These are phyloP conservation scores for Zaprionus davidi DNA, from an alignment of 1,140 invertebrate species.

Conservation along the genomic window DNA sequence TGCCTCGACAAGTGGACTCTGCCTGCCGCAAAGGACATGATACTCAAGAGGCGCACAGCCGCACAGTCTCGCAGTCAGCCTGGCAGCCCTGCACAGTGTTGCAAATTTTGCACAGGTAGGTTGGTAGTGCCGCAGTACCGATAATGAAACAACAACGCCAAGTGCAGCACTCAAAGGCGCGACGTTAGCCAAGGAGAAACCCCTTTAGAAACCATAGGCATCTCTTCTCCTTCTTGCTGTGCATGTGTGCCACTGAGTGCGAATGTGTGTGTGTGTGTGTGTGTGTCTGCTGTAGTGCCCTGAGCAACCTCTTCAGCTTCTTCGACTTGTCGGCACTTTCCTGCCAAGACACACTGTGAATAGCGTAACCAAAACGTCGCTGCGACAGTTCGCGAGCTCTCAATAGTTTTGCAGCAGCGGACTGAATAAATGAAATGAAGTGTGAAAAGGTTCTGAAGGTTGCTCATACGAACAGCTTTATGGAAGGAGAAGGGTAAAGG, in stretches of 20 bases:
- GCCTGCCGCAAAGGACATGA: constrained; percentile 57
- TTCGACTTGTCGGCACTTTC: constrained; percentile 38
- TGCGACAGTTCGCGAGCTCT: constrained; percentile 15
- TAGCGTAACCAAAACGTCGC: constrained; percentile 33
- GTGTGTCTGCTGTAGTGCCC: constrained; percentile 25
- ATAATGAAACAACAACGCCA: constrained; percentile 27
- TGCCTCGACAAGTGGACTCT: constrained; percentile 61
- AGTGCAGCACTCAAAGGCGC: constrained; percentile 2
- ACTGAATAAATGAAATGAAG: constrained; percentile 9
- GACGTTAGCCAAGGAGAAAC: constrained; percentile 19
- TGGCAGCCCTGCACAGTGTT: constrained; percentile 35
- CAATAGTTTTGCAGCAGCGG: constrained; percentile 21
- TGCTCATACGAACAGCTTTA: neutral
- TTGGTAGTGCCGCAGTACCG: constrained; percentile 24
- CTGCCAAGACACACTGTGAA: constrained; percentile 29
- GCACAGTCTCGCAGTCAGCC: constrained; percentile 17
- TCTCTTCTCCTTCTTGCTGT: neutral
- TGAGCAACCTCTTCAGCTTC: constrained; percentile 25
- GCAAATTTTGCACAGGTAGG: constrained; percentile 25
- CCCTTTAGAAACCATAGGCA: constrained; percentile 17
- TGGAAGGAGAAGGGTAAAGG: no score
- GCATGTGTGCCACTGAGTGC: neutral
- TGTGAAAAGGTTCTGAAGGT: constrained; percentile 9
- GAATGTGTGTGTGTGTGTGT: neutral
- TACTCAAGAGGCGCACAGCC: constrained; percentile 49